phyloP scores from a whole-genome alignment of 2,113 vertebrate species.

The Boulengeromyrus knoepffleri region DNA sequence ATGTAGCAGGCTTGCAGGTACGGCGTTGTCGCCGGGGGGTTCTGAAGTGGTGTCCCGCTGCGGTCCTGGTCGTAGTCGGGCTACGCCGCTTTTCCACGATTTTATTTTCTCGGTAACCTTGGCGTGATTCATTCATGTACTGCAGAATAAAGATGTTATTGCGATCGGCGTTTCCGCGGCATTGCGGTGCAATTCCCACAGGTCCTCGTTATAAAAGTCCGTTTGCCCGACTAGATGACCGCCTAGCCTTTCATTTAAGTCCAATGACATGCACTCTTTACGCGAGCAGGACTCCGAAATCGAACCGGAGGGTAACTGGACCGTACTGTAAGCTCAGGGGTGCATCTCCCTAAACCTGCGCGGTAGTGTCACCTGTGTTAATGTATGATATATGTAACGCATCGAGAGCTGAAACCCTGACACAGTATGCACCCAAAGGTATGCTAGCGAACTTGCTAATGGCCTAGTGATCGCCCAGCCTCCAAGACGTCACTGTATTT shows the following conservation, averaged over 20 bases:
- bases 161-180: background rate
- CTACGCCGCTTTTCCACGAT: background rate
- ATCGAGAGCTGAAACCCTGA: background rate
- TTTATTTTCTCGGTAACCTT: background rate
- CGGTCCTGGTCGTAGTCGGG: background rate
- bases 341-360: background rate
- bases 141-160: background rate
- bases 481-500: background rate
- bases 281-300: background rate
- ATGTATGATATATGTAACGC: background rate
- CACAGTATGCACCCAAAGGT: background rate
- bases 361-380: background rate
- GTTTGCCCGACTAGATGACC: background rate
- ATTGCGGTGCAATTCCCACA: background rate
- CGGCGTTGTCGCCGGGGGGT: background rate
- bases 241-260: background rate
- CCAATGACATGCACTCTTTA: background rate
- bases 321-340: background rate
- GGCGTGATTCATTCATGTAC: background rate
- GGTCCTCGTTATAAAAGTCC: background rate
- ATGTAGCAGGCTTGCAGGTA: constrained; percentile 58
- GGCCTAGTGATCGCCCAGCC: background rate
- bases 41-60: background rate
- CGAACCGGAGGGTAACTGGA: background rate
- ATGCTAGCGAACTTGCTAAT: background rate